Evolutionary conservation across 1,140 invertebrate genomes (phyloP).

Genomic region (Macrobrachium rosenbergii): DNA sequence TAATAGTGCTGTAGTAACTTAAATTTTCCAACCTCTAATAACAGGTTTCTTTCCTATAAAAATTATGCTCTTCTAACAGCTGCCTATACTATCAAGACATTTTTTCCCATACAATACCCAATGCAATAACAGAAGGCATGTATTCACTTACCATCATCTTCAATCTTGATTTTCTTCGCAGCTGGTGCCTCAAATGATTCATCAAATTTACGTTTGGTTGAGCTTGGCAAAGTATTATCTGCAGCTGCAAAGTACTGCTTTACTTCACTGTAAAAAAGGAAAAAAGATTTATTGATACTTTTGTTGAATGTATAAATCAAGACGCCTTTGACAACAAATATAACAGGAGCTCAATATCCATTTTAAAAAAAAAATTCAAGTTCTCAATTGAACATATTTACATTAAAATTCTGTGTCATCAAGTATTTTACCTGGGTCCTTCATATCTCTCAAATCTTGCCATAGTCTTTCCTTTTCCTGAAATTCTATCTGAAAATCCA

Average conservation of each 20-base stretch:
- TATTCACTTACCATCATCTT: constrained; percentile 34
- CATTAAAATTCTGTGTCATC: background rate
- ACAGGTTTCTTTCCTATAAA: too few relatives aligned
- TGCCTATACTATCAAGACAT: background rate
- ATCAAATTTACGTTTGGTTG: constrained; percentile 70
- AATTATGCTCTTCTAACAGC: too few relatives aligned
- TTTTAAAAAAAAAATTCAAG: background rate
- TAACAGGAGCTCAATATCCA: background rate
- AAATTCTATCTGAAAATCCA: constrained; percentile 84
- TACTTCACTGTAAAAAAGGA: constrained; percentile 70
- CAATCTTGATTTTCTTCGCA: constrained; percentile 67
- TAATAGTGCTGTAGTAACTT: too few relatives aligned
- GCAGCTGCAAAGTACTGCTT: constrained; percentile 71
- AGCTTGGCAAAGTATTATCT: constrained; percentile 72
- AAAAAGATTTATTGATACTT: constrained; percentile 3
- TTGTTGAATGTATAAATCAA: background rate
- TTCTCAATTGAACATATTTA: background rate
- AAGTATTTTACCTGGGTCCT: constrained; percentile 74
- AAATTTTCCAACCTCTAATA: too few relatives aligned
- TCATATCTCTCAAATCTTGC: constrained; percentile 94
- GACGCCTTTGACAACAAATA: background rate
- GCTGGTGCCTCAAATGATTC: constrained; percentile 67
- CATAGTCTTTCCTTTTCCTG: constrained; percentile 85
- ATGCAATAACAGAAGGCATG: background rate
- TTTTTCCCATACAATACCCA: background rate